Evolutionary conservation across 2,888 invertebrate genomes (phyloP), one percentile per base, ranked within the genome.

Genomic region (Brachylomia viminalis): DNA sequence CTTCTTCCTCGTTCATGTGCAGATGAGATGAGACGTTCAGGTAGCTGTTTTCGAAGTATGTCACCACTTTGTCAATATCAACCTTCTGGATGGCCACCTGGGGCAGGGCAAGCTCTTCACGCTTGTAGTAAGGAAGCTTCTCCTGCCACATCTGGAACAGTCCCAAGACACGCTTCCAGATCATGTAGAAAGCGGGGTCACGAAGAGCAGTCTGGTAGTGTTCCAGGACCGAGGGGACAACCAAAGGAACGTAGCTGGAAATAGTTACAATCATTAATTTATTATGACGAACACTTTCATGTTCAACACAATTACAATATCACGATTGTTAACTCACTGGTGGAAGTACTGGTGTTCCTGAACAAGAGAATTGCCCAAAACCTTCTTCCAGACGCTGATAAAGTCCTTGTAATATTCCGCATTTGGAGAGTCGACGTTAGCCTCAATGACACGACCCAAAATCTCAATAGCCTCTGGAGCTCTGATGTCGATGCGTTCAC

Each of bases 111-210:
- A 98, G 94, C 82, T 98, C 97, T 83, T 97, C 97, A 75, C 93
- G 94, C 72, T 97, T 97, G 96, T 98, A 98, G 0, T 94, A 90
- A 59, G 97, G 97, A 49, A 98, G 94, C 66, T 97, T 92, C 80
- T 96, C 89, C 86, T 97, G 97, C 97, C 97, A 98, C 80, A 94
- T 91, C 68, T 95, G 93, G 97, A 97, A 97, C 68, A 98, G 93
- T 56, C 95, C 92, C 73, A 95, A 65, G 47, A 98, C 95, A 82
- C 97, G 97, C 90, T 97, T 97, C 96, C 95, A 97, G 75, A 98
- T 95, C 91, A 97, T 97, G 93, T 97, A 98, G 96, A 97, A 98
- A 49, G 97, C 97, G 13, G 98, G 98, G 88, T 98, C 98, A 72
- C 97, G 97, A 33, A 97, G 93, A 13, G 97, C 95, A 15, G 98